A percentile compares a stretch with the other conserved stretches of the same genome.
These are phyloP conservation scores for Cavia aperea DNA, from an alignment of 2,113 vertebrate genomes.

Conservation along the genomic window DNA sequence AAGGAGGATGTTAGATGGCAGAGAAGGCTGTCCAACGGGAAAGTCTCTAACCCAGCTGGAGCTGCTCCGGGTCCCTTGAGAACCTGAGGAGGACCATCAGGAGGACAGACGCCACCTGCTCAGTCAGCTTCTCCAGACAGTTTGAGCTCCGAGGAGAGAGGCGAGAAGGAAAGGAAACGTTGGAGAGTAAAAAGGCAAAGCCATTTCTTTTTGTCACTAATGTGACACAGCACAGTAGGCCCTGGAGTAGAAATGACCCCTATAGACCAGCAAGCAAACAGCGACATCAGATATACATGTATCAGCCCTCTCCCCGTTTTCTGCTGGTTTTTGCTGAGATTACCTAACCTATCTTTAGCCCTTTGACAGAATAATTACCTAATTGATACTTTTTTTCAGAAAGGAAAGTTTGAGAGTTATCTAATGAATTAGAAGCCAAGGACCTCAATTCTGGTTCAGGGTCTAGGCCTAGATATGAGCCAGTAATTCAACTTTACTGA, in stretches of 20 bases:
- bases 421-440: neutral
- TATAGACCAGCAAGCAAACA: neutral
- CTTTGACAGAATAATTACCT: neutral
- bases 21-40: neutral
- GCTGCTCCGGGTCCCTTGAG: neutral
- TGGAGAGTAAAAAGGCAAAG: neutral
- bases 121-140: neutral
- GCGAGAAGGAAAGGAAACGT: neutral
- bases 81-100: neutral
- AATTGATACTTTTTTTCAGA: neutral
- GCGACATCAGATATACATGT: neutral
- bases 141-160: neutral
- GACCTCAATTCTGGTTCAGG: neutral
- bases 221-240: neutral
- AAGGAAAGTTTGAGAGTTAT: neutral
- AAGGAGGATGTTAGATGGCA: neutral
- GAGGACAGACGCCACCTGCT: neutral
- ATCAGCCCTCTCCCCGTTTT: neutral
- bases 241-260: rapidly evolving
- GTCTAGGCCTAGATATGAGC: neutral
- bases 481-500: neutral
- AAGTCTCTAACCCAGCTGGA: neutral
- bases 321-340: neutral
- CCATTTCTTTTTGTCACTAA: neutral
- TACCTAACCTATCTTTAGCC: neutral